phyloP scores from a whole-genome alignment of 2,888 invertebrate species.

The Cerastis leucographa region DNA sequence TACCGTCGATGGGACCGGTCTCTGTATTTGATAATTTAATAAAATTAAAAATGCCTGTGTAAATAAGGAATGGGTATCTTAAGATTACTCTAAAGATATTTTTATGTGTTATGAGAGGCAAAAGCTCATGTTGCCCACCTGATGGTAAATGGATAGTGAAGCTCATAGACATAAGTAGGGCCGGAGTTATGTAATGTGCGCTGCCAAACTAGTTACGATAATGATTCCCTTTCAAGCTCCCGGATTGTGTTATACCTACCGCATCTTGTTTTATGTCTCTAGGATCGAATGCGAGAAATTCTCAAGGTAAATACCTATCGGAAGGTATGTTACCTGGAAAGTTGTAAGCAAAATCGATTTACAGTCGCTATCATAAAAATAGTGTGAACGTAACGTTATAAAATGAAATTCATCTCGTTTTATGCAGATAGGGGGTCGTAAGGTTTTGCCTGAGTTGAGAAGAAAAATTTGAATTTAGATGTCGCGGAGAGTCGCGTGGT shows the following conservation, averaged over 20 bases:
- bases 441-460: conserved; percentile 76
- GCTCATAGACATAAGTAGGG: conserved; percentile 41
- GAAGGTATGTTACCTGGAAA: conserved; percentile 58
- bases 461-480: conserved; percentile 89
- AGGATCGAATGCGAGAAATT: conserved; percentile 34
- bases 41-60: conserved; percentile 55
- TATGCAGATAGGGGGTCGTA: conserved; percentile 83
- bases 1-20: conserved; percentile 50
- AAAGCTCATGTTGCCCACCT: conserved; percentile 53
- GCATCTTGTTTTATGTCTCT: conserved; percentile 51
- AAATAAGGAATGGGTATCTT: conserved; percentile 51
- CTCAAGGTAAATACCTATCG: conserved; percentile 34
- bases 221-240: conserved; percentile 48
- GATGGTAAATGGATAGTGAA: conserved; percentile 61
- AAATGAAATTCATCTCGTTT: conserved; percentile 85
- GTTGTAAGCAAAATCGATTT: conserved; percentile 70
- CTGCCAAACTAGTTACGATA: conserved; percentile 64
- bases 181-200: conserved; percentile 47
- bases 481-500: conserved; percentile 81
- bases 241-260: conserved; percentile 50
- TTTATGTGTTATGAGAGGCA: conserved; percentile 57
- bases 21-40: conserved; percentile 53
- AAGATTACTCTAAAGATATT: conserved; percentile 55
- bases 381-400: conserved; percentile 80
- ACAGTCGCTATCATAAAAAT: conserved; percentile 72